phyloP scores from a whole-genome alignment of 2,888 invertebrate species.

The Hyposoter dolosus region DNA sequence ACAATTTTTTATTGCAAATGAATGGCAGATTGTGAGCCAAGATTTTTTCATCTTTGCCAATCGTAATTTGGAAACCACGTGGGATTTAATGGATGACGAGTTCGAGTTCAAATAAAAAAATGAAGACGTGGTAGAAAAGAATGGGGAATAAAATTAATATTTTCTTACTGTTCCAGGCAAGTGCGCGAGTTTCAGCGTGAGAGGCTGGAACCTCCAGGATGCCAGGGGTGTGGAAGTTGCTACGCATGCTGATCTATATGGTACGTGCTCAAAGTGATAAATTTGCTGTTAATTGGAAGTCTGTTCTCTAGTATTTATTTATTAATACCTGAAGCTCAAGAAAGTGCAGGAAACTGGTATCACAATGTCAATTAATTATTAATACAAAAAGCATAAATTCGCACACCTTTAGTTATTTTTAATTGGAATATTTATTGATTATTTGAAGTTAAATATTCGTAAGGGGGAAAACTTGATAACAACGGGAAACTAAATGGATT shows the following conservation, averaged over 20 bases:
- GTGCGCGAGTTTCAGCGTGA: slow-evolving; percentile 81
- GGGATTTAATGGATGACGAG: neutral
- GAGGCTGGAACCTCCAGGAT: slow-evolving; percentile 84
- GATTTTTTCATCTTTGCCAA: neutral
- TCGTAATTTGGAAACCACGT: neutral
- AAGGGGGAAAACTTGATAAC: neutral
- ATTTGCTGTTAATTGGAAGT: neutral
- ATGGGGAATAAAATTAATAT: neutral
- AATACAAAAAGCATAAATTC: neutral
- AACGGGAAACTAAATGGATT: neutral
- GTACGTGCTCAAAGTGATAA: slow-evolving; percentile 74
- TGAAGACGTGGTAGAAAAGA: neutral
- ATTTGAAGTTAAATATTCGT: neutral
- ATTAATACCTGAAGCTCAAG: neutral
- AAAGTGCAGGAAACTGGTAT: neutral
- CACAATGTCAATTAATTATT: neutral
- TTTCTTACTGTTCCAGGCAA: slow-evolving; percentile 69
- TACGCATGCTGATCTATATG: slow-evolving; percentile 84
- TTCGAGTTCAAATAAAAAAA: neutral
- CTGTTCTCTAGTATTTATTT: neutral
- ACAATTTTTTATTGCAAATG: neutral
- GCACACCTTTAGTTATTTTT: neutral
- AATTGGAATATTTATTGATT: neutral
- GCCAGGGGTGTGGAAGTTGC: slow-evolving; percentile 84
- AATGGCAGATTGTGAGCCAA: neutral